Conservation (phyloP, 2,113 vertebrate genomes). For the Callocephalon fimbriatum region DNA sequence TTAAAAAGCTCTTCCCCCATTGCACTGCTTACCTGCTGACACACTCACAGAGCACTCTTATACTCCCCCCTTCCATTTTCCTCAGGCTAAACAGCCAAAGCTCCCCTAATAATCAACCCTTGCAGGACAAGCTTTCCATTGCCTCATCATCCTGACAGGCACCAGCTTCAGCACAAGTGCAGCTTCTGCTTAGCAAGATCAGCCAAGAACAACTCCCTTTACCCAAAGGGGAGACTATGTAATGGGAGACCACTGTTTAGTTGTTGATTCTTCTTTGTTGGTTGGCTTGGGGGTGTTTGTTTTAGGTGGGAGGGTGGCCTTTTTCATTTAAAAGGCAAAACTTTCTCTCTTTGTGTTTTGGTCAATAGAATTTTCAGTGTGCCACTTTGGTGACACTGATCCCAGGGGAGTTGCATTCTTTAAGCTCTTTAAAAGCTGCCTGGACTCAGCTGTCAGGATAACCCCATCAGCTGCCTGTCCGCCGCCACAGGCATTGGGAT, state of each 20-base stretch:
- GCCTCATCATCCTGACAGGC: background rate
- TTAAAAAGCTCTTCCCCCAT: background rate
- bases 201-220: background rate
- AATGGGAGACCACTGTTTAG: background rate
- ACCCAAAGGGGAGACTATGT: background rate
- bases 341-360: background rate
- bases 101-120: background rate
- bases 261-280: background rate
- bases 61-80: background rate
- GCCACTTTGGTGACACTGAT: background rate
- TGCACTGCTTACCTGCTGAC: background rate
- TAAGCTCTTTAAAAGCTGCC: background rate
- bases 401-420: background rate
- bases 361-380: background rate
- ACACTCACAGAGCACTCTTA: background rate
- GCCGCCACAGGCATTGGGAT: rapidly evolving
- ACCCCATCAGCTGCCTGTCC: background rate
- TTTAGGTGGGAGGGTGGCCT: background rate
- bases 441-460: background rate
- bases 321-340: background rate
- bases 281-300: background rate
- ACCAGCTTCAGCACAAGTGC: background rate
- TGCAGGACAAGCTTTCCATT: background rate
- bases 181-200: background rate
- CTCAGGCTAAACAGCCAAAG: background rate